phyloP scores from a whole-genome alignment of 2,888 invertebrate species.

The Adelphocoris suturalis region DNA sequence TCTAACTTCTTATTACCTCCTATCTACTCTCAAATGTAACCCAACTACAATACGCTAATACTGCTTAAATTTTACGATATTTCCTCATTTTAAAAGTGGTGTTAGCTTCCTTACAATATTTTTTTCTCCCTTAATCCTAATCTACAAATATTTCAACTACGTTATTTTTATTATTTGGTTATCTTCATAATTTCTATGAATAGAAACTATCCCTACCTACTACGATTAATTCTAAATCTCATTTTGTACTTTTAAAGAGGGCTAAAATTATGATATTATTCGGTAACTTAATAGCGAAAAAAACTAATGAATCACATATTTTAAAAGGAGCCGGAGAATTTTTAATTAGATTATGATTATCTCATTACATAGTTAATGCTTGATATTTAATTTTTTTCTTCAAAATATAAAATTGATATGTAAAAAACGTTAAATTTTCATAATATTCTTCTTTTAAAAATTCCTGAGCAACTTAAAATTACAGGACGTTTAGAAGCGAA shows the following conservation, averaged over 20 bases:
- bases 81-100: constrained; percentile 17
- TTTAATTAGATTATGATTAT: background rate
- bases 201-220: background rate
- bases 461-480: constrained; percentile 72
- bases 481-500: constrained; percentile 71
- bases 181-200: background rate
- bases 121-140: constrained; percentile 41
- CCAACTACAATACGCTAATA: constrained; percentile 72
- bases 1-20: background rate
- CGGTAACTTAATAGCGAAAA: constrained; percentile 12
- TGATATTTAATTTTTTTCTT: background rate
- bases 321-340: constrained; percentile 15
- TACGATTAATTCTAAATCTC: background rate
- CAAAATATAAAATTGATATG: constrained; percentile 71
- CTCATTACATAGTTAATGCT: background rate
- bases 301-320: background rate
- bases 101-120: constrained; percentile 44
- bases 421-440: constrained; percentile 66
- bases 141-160: constrained; percentile 13
- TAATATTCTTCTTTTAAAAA: constrained; percentile 58
- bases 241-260: constrained; percentile 5
- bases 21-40: constrained; percentile 61
- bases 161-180: background rate
- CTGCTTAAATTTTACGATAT: constrained; percentile 14
- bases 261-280: background rate